Evolutionary conservation across 2,113 vertebrate species (phyloP), one percentile per base, ranked within the genome.

Genomic region (Cyphotilapia sp.): DNA sequence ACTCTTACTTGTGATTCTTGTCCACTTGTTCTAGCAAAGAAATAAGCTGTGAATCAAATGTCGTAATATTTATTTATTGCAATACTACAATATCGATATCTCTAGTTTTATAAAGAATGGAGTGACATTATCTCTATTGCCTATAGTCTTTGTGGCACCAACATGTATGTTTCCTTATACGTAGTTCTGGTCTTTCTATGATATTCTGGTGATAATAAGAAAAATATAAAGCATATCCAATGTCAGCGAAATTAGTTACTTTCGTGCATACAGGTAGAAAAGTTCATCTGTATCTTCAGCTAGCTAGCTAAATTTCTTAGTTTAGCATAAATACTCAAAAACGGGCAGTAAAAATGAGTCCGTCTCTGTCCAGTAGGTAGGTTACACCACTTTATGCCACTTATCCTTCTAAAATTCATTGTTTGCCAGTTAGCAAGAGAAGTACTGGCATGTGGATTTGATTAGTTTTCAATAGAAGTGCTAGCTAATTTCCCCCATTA

Each of bases 281-380:
- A 11, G 33, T 19, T 22, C 12, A 22, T 54, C 31, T 38, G 53
- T 12, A 56, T 53, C 51, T 38, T 22, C 33, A 80, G 76, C 11
- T 49, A 53, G 47, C 4, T 4, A 14, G 27, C 19, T 29, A 53
- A 53, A 53, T 35, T n/a, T 33, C 29, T 16, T 35, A 35, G 47
- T 33, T n/a, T 53, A 80, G 11, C 76, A 42, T 24, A 71, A 40
- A 42, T 9, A 24, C 5, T 40, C 2, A 19, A 40, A 24, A 42
- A 24, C 2, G 8, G 47, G 47, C 4, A 13, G 17, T n/a, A 80
- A 80, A 31, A 35, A 33, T 5, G 7, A 80, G 47, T 5, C 10
- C 0, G 9, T 31, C 47, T 6, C 17, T 80, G 27, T 5, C 27
- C 76, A 53, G 4, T 12, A 0, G 17, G 22, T 19, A 80, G 27